Percentiles rank a stretch among this genome's conserved stretches.
These are phyloP conservation scores for Pangasianodon gigas DNA, from an alignment of 2,113 vertebrate species.

Conservation along the genomic window DNA sequence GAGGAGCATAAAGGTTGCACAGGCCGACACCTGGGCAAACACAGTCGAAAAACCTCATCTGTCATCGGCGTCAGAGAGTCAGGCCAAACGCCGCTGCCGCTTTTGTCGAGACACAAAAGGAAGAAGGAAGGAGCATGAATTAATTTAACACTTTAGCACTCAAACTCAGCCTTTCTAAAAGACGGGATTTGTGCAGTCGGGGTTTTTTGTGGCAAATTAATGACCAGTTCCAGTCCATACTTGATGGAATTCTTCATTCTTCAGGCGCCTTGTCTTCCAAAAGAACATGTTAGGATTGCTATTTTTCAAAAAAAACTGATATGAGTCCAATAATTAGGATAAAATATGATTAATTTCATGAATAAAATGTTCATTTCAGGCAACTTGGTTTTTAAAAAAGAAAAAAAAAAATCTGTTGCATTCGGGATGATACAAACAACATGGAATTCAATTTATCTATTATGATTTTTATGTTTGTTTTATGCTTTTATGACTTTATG, in stretches of 20 bases:
- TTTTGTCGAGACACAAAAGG: constrained; percentile 74
- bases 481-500: too few species aligned
- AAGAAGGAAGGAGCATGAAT: constrained; percentile 75
- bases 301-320: neutral
- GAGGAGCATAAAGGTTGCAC: constrained; percentile 61
- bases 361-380: too few species aligned
- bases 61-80: constrained; percentile 77
- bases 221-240: constrained; percentile 17
- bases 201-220: constrained; percentile 13
- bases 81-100: constrained; percentile 74
- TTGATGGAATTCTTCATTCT: constrained; percentile 9
- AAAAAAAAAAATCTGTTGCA: neutral
- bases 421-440: neutral
- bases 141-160: constrained; percentile 78
- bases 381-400: too few species aligned
- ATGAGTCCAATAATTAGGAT: neutral
- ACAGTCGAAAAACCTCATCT: constrained; percentile 76
- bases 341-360: too few species aligned
- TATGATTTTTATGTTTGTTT: too few species aligned
- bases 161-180: constrained; percentile 66
- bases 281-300: neutral
- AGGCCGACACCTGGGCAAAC: constrained; percentile 84
- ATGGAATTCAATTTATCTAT: neutral
- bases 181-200: constrained; percentile 13
- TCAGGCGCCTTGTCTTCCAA: neutral